Conservation (phyloP, 1,140 invertebrate genomes). For the Solenopsis invicta region DNA sequence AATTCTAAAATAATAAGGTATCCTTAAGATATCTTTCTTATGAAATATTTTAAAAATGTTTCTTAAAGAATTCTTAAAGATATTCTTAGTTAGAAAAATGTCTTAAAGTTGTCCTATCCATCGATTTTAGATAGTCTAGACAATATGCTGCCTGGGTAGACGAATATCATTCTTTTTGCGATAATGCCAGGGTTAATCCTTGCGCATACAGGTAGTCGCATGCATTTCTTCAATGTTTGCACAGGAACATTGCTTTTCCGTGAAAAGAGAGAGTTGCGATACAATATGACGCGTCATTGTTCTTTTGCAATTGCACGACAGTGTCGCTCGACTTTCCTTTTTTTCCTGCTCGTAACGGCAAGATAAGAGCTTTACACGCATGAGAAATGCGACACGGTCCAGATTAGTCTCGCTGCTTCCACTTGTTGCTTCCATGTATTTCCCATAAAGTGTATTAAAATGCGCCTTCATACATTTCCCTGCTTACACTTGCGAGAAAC, state of each 20-base stretch:
- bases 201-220: neutral
- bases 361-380: conserved; percentile 46
- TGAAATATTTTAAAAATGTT: no score
- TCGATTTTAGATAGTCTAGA: no score
- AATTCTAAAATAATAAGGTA: no score
- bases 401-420: conserved; percentile 21
- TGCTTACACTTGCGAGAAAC: neutral
- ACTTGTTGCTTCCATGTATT: neutral
- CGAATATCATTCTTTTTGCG: neutral
- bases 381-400: conserved; percentile 29
- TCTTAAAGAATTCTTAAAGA: no score
- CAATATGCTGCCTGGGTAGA: no score
- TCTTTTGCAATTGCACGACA: conserved; percentile 41
- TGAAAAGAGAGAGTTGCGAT: conserved; percentile 54
- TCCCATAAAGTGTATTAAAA: neutral
- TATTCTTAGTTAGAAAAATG: no score
- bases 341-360: conserved; percentile 3
- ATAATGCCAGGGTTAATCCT: conserved; percentile 12
- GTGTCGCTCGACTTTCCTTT: conserved; percentile 55
- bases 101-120: no score
- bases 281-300: conserved; percentile 54
- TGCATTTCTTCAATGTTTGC: conserved; percentile 23
- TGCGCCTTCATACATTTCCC: neutral
- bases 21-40: no score
- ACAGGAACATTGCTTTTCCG: conserved; percentile 27